These are phyloP conservation scores for Marronus borbonicus DNA, from an alignment of 2,888 invertebrate species.

Conservation along the genomic window DNA sequence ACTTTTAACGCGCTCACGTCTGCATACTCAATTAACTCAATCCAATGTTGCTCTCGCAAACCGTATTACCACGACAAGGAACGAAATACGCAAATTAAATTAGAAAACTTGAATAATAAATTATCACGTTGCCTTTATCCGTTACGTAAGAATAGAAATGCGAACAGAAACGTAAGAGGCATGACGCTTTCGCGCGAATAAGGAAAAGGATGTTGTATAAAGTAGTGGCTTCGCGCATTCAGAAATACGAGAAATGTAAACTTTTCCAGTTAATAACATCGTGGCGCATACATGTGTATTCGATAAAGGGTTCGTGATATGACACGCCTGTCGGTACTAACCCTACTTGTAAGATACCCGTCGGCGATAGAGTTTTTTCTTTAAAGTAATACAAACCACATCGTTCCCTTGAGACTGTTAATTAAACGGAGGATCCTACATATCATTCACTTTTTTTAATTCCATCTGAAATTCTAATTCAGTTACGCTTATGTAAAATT, in stretches of 20 bases:
- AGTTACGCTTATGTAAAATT: too few relatives aligned
- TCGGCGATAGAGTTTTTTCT: background rate
- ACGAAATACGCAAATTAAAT: slow-evolving; percentile 40
- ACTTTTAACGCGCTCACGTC: slow-evolving; percentile 26
- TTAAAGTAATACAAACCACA: too few relatives aligned
- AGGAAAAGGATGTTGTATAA: background rate
- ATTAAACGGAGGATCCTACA: too few relatives aligned
- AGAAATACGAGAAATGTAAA: slow-evolving; percentile 15
- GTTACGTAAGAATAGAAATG: slow-evolving; percentile 14
- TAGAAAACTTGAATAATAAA: slow-evolving; percentile 40
- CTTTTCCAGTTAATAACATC: slow-evolving; percentile 29
- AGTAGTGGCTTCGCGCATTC: background rate
- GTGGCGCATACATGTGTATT: slow-evolving; percentile 1
- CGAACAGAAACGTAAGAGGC: slow-evolving; percentile 6
- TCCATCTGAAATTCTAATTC: too few relatives aligned
- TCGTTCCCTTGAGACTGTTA: too few relatives aligned
- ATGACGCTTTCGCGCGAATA: background rate
- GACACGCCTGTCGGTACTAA: background rate
- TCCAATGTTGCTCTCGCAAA: slow-evolving; percentile 10
- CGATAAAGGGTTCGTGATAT: background rate
- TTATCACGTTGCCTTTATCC: slow-evolving; percentile 2
- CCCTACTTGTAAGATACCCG: background rate
- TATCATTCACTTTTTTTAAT: too few relatives aligned
- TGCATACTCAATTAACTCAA: slow-evolving; percentile 40
- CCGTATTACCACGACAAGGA: background rate